Evolutionary conservation across 1,140 invertebrate genomes (phyloP).

Genomic region (Diabrotica virgifera): DNA sequence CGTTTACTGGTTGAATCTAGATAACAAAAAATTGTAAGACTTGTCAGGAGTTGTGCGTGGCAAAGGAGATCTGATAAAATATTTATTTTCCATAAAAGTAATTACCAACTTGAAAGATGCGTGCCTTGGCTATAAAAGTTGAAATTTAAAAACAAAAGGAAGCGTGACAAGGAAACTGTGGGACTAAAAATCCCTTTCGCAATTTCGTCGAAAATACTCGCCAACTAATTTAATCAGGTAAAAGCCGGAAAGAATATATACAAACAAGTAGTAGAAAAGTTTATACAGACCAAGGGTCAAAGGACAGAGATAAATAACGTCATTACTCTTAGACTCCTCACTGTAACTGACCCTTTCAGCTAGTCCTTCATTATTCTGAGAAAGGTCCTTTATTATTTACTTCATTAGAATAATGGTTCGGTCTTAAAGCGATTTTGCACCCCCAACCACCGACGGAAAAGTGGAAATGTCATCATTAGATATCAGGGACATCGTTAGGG

Average conservation of each 20-base stretch:
- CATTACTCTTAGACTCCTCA: slow-evolving; percentile 17
- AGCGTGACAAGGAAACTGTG: no score
- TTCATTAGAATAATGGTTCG: slow-evolving; percentile 18
- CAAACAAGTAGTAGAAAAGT: background rate
- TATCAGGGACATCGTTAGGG: background rate
- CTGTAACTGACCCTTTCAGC: slow-evolving; percentile 19
- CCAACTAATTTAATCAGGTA: background rate
- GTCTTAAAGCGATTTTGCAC: background rate
- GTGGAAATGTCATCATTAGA: slow-evolving; percentile 11
- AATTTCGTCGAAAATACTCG: background rate
- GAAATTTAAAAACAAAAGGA: no score
- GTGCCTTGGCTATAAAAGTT: no score
- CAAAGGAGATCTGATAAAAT: no score
- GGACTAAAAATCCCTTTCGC: no score
- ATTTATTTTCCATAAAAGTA: no score
- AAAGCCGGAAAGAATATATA: background rate
- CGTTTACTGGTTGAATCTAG: no score
- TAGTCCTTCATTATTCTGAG: slow-evolving; percentile 17
- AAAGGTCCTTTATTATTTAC: slow-evolving; percentile 13
- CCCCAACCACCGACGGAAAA: background rate
- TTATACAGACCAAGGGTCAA: background rate
- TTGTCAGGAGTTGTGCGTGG: no score
- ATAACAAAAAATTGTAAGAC: no score
- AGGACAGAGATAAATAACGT: slow-evolving; percentile 15
- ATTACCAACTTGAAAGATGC: no score